Evolutionary conservation across 1,140 invertebrate species (phyloP).

Genomic region (Brachionus angularis): DNA sequence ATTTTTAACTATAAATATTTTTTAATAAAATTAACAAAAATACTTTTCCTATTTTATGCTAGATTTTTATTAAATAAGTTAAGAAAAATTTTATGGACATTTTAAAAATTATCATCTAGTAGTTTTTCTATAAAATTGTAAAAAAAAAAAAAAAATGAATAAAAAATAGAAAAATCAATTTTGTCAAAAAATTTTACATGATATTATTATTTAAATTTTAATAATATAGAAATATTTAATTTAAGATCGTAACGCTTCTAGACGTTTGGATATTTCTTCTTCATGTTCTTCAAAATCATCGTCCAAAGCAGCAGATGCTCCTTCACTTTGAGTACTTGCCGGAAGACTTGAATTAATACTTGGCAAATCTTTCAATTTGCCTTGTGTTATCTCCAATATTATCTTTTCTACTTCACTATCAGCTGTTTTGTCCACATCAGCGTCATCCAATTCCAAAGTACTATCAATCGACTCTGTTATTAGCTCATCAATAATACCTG

Average conservation of each 20-base stretch:
- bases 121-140: too few relatives aligned
- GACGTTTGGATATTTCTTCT: slow-evolving; percentile 36
- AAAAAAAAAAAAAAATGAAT: too few relatives aligned
- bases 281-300: slow-evolving; percentile 22
- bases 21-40: too few relatives aligned
- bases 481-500: slow-evolving; percentile 41
- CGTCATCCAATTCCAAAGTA: slow-evolving; percentile 40
- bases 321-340: background rate
- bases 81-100: too few relatives aligned
- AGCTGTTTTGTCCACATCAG: slow-evolving; percentile 34
- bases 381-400: slow-evolving; percentile 34
- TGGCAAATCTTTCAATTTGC: slow-evolving; percentile 21
- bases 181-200: too few relatives aligned
- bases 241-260: slow-evolving; percentile 37
- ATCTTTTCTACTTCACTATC: slow-evolving; percentile 43
- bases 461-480: slow-evolving; percentile 33
- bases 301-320: background rate
- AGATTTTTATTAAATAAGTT: too few relatives aligned
- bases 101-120: too few relatives aligned
- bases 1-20: too few relatives aligned
- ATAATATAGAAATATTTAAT: too few relatives aligned
- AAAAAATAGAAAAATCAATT: too few relatives aligned
- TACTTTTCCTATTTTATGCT: too few relatives aligned
- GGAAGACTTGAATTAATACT: slow-evolving; percentile 20
- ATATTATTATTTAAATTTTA: too few relatives aligned